These are phyloP conservation scores for Antedon mediterranea DNA, from an alignment of 53 echinoderm and acorn worm species.

Conservation along the genomic window DNA sequence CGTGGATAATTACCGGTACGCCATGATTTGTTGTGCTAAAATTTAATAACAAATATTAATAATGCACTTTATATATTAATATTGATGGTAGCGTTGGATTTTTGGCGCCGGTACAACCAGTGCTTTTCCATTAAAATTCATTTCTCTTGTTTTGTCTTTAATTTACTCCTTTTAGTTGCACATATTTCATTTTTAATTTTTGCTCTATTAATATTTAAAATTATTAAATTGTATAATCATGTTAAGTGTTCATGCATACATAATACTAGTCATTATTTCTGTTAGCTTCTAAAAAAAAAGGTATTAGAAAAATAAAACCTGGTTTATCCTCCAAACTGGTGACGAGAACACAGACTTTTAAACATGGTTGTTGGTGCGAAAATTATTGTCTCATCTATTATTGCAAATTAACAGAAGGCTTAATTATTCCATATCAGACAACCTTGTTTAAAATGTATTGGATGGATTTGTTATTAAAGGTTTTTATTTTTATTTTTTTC, in stretches of 20 bases:
- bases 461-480: neutral
- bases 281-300: neutral
- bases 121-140: neutral
- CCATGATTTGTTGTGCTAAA: neutral
- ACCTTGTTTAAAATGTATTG: neutral
- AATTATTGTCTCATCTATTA: too few relatives aligned
- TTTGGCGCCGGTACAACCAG: neutral
- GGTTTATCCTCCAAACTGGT: neutral
- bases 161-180: neutral
- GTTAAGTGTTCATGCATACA: neutral
- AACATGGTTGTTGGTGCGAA: neutral
- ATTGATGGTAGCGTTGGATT: neutral
- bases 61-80: too few relatives aligned
- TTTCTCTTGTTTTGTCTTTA: neutral
- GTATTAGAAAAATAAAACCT: neutral
- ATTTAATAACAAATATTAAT: neutral
- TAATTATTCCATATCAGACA: neutral
- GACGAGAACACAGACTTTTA: neutral
- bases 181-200: neutral
- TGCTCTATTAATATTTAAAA: neutral
- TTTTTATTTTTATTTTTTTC: neutral
- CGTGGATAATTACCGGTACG: too few relatives aligned
- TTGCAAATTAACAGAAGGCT: too few relatives aligned
- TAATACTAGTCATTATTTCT: neutral
- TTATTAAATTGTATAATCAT: neutral